Evolutionary conservation across 2,797 vertebrate genomes (phyloP).

Genomic region (Chrysocyon brachyurus): DNA sequence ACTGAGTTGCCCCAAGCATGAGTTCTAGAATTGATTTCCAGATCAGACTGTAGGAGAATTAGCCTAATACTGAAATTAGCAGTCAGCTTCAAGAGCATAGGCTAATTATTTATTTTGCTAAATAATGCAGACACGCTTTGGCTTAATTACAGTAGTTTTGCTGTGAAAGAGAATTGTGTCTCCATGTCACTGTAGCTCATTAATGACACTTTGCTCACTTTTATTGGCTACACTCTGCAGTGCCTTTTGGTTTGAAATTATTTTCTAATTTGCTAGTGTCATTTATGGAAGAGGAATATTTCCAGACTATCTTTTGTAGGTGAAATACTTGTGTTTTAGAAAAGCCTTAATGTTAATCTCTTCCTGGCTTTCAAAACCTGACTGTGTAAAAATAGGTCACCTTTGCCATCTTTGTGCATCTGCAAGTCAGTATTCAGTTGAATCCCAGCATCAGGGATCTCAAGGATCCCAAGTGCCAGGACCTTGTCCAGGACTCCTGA

Average conservation of each 20-base stretch:
- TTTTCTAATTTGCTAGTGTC: constrained; percentile 76
- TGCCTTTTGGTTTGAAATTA: constrained; percentile 84
- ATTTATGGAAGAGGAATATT: constrained; percentile 79
- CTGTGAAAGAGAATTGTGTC: constrained; percentile 75
- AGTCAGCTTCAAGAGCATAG: constrained; percentile 65
- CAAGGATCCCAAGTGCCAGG: not conserved
- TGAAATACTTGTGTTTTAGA: constrained; percentile 75
- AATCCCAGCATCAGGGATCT: not conserved
- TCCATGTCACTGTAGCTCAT: constrained; percentile 67
- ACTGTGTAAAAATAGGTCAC: not conserved
- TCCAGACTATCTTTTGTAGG: constrained; percentile 61
- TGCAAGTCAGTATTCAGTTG: not conserved
- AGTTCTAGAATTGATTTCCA: not conserved
- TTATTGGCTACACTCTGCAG: constrained; percentile 71
- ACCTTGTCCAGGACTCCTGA: not conserved
- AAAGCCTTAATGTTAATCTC: not conserved
- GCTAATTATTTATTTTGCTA: constrained; percentile 87
- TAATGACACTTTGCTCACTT: constrained; percentile 74
- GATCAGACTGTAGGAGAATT: not conserved
- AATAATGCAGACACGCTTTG: constrained; percentile 81
- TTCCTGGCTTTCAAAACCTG: not conserved
- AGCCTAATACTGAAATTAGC: constrained; percentile 56
- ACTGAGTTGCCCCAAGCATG: not conserved
- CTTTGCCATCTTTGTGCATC: not conserved
- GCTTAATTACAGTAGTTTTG: constrained; percentile 84